These are phyloP conservation scores for Apis laboriosa DNA, from an alignment of 1,140 invertebrate species.

Conservation along the genomic window DNA sequence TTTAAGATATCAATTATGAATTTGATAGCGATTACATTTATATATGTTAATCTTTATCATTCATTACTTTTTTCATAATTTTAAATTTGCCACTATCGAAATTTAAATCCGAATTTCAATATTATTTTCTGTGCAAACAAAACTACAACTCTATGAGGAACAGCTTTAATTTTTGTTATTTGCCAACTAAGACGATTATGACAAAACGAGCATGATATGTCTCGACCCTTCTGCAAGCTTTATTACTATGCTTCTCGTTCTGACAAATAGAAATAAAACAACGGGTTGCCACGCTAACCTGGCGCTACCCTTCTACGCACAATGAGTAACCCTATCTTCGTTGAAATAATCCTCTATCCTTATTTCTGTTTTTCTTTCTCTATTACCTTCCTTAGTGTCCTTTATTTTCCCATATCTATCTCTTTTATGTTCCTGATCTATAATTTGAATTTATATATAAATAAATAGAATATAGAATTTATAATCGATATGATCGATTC, in stretches of 20 bases:
- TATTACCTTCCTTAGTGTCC: conserved; percentile 11
- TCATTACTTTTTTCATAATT: background rate
- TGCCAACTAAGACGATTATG: conserved; percentile 7
- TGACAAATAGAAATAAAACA: conserved; percentile 62
- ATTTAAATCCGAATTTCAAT: background rate
- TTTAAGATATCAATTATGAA: background rate
- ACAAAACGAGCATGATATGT: conserved; percentile 24
- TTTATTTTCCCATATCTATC: conserved; percentile 25
- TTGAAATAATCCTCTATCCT: conserved; percentile 50
- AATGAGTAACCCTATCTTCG: conserved; percentile 65
- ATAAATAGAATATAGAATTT: background rate
- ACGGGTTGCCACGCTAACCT: conserved; percentile 28
- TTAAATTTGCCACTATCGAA: background rate
- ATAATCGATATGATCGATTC: too few species aligned
- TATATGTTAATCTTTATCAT: background rate
- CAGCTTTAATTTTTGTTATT: conserved; percentile 33
- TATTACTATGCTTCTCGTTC: conserved; percentile 62
- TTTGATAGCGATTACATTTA: too few species aligned
- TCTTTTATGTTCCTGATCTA: conserved; percentile 8
- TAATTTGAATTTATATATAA: background rate
- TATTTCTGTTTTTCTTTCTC: conserved; percentile 20
- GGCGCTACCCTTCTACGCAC: conserved; percentile 60
- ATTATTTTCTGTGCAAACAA: background rate
- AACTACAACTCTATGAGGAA: background rate
- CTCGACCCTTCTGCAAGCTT: conserved; percentile 45